Base-by-base conservation (phyloP, 2,113 vertebrate genomes). In the Saccopteryx leptura region DNA sequence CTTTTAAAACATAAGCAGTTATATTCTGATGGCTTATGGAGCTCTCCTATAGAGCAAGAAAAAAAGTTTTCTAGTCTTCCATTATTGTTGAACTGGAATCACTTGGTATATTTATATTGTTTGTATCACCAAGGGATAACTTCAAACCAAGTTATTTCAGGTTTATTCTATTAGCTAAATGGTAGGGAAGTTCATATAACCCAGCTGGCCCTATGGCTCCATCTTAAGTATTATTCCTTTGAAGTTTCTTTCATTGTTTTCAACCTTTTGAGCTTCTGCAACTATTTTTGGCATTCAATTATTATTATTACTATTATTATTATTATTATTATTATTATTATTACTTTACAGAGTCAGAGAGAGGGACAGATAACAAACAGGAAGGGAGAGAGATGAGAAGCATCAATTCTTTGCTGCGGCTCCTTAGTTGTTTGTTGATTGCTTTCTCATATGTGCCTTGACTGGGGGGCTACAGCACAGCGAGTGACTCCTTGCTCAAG, bases 221-320 rank as follows among this genome's bases (percentile, higher is more conserved):
- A 92, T 83, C 76, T 76, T 54, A 92, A 95, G 21, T 91, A 81
- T 86, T 84, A 90, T 69, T 95, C 50, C 72, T 69, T 74, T 60
- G 68, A 61, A 31, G 31, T 56, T 95, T 78, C 68, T 65, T 15
- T 90, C 76, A 76, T 85, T 69, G 21, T 74, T 91, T 94, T 68
- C 69, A 94, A 92, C 48, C 18, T 82, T 92, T 91, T 90, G 81
- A 92, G 93, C 48, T 50, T 82, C 50, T 91, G 56, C 12, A 92
- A 88, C 68, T 78, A 48, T 63, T 92, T 80, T 56, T 92, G 65
- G 26, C 81, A 75, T 93, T 86, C 71, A 86, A 65, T 60, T 88
- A 85, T 39, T 39, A 39, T 39, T 39, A 39, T 39, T 39, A 39
- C 39, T 39, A 39, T 39, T 39, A 39, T 39, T 39, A 39, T 39